Conservation (phyloP, 2,888 invertebrate species). For the Nebria brevicollis region DNA sequence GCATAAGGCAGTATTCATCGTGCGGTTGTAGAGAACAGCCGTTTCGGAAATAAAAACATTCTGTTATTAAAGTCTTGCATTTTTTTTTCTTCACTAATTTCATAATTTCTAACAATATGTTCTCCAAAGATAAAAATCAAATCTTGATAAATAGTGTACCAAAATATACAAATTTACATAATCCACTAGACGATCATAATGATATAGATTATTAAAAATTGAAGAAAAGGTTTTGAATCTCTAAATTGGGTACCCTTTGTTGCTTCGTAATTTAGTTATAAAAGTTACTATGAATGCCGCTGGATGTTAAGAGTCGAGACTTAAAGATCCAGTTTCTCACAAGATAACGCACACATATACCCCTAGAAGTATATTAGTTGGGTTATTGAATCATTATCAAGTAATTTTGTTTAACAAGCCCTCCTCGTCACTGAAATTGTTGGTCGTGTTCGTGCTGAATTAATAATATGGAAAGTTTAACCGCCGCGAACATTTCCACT, state of each 20-base stretch:
- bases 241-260: conserved; percentile 44
- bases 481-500: conserved; percentile 4
- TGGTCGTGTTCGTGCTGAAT: conserved; percentile 21
- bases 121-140: conserved; percentile 20
- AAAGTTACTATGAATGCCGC: conserved; percentile 36
- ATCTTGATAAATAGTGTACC: conserved; percentile 14
- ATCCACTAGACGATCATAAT: background rate
- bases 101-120: too few relatives aligned
- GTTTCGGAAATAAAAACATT: too few relatives aligned
- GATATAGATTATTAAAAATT: background rate
- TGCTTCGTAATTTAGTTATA: conserved; percentile 42
- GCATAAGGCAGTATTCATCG: too few relatives aligned
- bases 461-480: conserved; percentile 29
- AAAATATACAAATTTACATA: background rate
- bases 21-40: too few relatives aligned
- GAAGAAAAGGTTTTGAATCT: conserved; percentile 35
- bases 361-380: conserved; percentile 31
- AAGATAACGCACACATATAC: conserved; percentile 23
- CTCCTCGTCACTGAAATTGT: background rate
- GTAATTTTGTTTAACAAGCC: conserved; percentile 40
- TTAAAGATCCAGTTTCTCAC: conserved; percentile 16
- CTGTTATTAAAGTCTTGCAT: too few relatives aligned
- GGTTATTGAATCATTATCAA: conserved; percentile 41
- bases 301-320: conserved; percentile 24
- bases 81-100: too few relatives aligned